A percentile compares a stretch with the other conserved stretches of the same genome.
Conservation (phyloP, 2,797 vertebrate species). For the Thalassophryne amazonica region DNA sequence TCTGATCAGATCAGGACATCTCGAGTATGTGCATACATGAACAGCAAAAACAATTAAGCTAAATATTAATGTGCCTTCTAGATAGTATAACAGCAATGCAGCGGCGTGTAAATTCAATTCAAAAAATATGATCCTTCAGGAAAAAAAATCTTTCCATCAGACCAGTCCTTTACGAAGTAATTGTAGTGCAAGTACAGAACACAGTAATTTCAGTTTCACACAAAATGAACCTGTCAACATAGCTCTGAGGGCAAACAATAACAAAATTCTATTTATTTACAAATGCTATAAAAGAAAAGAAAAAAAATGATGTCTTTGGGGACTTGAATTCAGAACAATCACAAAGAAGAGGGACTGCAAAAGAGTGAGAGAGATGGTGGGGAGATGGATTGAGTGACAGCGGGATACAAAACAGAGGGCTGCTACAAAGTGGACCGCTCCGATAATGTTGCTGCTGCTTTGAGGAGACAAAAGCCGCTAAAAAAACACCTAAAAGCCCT, state of each 20-base stretch:
- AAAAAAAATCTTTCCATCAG: too few species aligned
- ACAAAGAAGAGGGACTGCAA: slow-evolving; percentile 50
- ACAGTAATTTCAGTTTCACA: slow-evolving; percentile 43
- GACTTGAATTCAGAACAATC: slow-evolving; percentile 48
- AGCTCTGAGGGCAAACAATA: slow-evolving; percentile 38
- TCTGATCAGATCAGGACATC: too few species aligned
- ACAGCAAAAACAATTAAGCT: too few species aligned
- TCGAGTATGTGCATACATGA: too few species aligned
- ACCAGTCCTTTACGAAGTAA: too few species aligned
- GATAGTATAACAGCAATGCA: too few species aligned
- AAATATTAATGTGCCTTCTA: too few species aligned
- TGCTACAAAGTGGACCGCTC: slow-evolving; percentile 59
- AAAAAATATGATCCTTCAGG: too few species aligned
- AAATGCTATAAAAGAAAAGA: slow-evolving; percentile 42
- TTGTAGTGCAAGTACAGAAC: slow-evolving; percentile 14
- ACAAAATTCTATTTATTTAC: slow-evolving; percentile 56
- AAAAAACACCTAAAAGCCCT: slow-evolving; percentile 54
- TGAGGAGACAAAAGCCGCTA: slow-evolving; percentile 56
- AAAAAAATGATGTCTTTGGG: slow-evolving; percentile 35
- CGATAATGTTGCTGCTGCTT: slow-evolving; percentile 53
- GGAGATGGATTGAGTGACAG: slow-evolving; percentile 47
- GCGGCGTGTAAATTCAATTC: too few species aligned
- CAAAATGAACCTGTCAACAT: slow-evolving; percentile 50
- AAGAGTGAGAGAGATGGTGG: slow-evolving; percentile 28
- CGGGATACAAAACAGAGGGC: slow-evolving; percentile 53